Evolutionary conservation across 1,140 invertebrate genomes (phyloP).

Genomic region (Platorchestia sp.): DNA sequence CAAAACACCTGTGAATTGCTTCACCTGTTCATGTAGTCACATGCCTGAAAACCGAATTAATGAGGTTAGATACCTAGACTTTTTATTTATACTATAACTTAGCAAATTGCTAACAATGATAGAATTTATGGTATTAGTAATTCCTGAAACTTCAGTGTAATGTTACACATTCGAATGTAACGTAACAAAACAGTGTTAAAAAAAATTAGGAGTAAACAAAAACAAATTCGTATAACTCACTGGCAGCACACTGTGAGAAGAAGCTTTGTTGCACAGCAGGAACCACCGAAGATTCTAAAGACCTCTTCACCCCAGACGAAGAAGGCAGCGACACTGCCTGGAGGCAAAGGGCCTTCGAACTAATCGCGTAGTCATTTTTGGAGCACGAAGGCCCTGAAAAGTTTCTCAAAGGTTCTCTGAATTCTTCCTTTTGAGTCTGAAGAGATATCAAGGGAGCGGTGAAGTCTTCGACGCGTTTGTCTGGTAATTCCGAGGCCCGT

Average conservation of each 20-base stretch:
- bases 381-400: not conserved
- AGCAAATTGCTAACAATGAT: not conserved
- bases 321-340: not conserved
- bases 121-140: not conserved
- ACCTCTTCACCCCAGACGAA: not conserved
- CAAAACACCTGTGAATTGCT: too few species aligned
- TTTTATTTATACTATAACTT: not conserved
- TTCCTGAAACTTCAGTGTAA: not conserved
- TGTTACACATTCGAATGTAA: not conserved
- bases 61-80: not conserved
- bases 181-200: not conserved
- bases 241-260: slow-evolving; percentile 10
- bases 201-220: not conserved
- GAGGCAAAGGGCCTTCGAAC: not conserved
- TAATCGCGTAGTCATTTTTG: not conserved
- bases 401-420: not conserved
- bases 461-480: not conserved
- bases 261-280: slow-evolving; percentile 22
- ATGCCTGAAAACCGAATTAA: not conserved
- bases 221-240: not conserved
- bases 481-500: not conserved
- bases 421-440: slow-evolving; percentile 35
- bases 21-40: too few species aligned
- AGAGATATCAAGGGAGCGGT: not conserved
- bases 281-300: not conserved